These are phyloP conservation scores for Anoplius nigerrimus DNA, from an alignment of 2,888 invertebrate genomes.

Conservation along the genomic window DNA sequence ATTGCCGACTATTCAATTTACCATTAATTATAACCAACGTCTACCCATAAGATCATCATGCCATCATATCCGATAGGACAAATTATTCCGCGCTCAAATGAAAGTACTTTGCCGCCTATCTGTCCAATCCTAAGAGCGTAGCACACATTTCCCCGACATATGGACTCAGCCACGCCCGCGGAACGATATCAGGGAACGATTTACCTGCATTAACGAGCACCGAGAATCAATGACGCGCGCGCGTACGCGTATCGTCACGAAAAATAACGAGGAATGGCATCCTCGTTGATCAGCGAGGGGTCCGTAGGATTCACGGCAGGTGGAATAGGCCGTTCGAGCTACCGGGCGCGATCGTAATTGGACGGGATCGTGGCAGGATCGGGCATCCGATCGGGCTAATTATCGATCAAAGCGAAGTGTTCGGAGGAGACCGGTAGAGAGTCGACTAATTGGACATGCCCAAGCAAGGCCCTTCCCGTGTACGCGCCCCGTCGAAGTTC, in stretches of 20 bases:
- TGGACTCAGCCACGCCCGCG: too few species aligned
- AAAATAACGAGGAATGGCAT: background rate
- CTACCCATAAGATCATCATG: too few species aligned
- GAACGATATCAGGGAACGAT: too few species aligned
- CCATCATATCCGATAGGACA: too few species aligned
- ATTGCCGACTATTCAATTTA: too few species aligned
- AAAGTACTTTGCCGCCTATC: too few species aligned
- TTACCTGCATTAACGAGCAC: background rate
- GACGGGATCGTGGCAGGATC: slow-evolving; percentile 52
- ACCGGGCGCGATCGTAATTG: slow-evolving; percentile 56
- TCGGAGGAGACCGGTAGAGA: slow-evolving; percentile 21
- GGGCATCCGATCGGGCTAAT: slow-evolving; percentile 51
- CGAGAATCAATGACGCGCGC: background rate
- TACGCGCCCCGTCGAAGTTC: too few species aligned
- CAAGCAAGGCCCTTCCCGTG: slow-evolving; percentile 11
- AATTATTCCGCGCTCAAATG: too few species aligned
- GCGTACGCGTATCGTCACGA: background rate
- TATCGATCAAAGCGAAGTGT: slow-evolving; percentile 57
- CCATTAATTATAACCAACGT: too few species aligned
- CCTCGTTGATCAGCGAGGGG: slow-evolving; percentile 14
- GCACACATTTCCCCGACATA: too few species aligned
- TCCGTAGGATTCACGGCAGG: background rate
- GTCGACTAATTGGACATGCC: slow-evolving; percentile 48
- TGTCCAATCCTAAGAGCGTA: too few species aligned
- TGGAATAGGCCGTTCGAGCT: background rate